Evolutionary conservation across 2,888 invertebrate genomes (phyloP), one percentile per base, ranked within the genome.

Genomic region (Teleogryllus oceanicus): DNA sequence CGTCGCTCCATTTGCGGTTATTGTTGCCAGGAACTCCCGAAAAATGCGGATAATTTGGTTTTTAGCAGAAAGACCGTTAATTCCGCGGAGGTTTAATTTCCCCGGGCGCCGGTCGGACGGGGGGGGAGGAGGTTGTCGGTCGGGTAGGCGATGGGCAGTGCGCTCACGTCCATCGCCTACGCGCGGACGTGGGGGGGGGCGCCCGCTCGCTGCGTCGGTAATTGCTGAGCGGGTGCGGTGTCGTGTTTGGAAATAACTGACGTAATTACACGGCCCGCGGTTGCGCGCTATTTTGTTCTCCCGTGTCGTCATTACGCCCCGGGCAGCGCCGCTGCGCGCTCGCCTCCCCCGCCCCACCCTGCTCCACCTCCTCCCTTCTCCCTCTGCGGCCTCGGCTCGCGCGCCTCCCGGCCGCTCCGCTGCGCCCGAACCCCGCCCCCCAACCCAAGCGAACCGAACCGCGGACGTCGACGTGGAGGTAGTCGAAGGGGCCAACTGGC

Each of bases 1-100:
- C 13, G 13, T 13, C n/a, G 62, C 62, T 62, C 62, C 62, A 62
- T 62, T 62, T 62, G 62, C 62, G 62, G 62, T 62, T 62, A 62
- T 62, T 62, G 62, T 62, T 62, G 62, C 62, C 62, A n/a, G 62
- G 13, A 62, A 16, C 62, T n/a, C 37, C 37, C 62, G 16, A 62
- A 62, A 62, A 62, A 62, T 62, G 62, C 62, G 62, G 62, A 62
- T 62, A 62, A 62, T 62, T 62, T 62, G 62, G 62, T 62, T 62
- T 62, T 62, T 62, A 62, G 62, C 62, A 62, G n/a, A 62, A 62
- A 62, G 62, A 62, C 62, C 62, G 62, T 62, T 62, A 62, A 62
- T 62, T 62, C 62, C 62, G 62, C 16, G n/a, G 62, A 62, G 62
- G 62, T 62, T 62, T 62, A 62, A 62, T 62, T 62, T 62, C 62